Evolutionary conservation across 1,140 invertebrate genomes (phyloP).

Genomic region (Nymphalis io): DNA sequence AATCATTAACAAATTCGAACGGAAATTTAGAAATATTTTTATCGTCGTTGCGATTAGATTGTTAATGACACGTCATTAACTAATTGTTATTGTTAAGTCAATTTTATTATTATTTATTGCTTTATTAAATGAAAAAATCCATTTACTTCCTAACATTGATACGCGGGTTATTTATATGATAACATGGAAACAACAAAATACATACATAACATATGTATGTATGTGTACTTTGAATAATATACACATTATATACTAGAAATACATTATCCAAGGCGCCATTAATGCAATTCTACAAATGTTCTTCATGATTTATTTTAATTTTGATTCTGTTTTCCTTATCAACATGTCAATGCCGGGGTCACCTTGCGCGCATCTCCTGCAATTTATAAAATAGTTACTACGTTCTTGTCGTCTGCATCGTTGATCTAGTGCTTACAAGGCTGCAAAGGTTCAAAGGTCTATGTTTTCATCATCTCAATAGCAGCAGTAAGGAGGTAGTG

Average conservation of each 20-base stretch:
- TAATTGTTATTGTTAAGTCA: not conserved
- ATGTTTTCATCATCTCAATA: no score
- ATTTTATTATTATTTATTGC: not conserved
- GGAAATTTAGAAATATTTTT: not conserved
- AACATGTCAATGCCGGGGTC: constrained; percentile 58
- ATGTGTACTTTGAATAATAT: no score
- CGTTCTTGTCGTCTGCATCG: not conserved
- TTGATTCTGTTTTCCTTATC: constrained; percentile 55
- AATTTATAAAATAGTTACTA: constrained; percentile 32
- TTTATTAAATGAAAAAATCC: not conserved
- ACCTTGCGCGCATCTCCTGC: constrained; percentile 35
- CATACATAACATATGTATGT: no score
- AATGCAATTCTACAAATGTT: constrained; percentile 14
- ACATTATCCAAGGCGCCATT: constrained; percentile 19
- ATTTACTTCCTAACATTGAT: not conserved
- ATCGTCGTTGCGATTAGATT: not conserved
- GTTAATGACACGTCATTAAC: not conserved
- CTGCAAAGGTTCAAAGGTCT: no score
- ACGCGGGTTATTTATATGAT: no score
- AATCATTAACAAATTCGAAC: no score
- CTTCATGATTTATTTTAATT: constrained; percentile 43
- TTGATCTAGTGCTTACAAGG: no score
- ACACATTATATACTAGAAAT: not conserved
- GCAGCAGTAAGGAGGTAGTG: no score
- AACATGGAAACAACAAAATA: no score